Percentiles rank a stretch among this genome's conserved stretches.
These are phyloP conservation scores for Danio kyathit DNA, from an alignment of 2,797 vertebrate genomes.

Conservation along the genomic window DNA sequence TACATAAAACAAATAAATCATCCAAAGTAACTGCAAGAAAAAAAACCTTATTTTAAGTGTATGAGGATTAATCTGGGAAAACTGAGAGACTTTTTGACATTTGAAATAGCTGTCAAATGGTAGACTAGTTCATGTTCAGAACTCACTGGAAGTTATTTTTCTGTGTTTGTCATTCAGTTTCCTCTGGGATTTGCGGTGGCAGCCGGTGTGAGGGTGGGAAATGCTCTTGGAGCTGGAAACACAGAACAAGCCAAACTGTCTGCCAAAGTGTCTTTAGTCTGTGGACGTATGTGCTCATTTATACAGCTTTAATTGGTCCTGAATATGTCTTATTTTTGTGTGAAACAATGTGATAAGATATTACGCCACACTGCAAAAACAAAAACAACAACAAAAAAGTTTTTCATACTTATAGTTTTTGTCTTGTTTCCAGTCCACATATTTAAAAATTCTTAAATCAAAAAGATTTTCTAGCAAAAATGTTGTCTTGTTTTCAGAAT, in stretches of 20 bases:
- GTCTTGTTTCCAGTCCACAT: too few relatives aligned
- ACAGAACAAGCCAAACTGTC: conserved; percentile 83
- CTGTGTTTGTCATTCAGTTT: conserved; percentile 71
- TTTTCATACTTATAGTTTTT: too few relatives aligned
- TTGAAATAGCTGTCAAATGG: neutral
- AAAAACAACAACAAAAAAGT: too few relatives aligned
- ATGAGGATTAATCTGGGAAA: neutral
- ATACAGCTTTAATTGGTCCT: neutral
- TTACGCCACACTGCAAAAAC: too few relatives aligned
- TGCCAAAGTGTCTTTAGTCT: conserved; percentile 77
- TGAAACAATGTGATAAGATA: too few relatives aligned
- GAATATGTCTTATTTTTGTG: neutral
- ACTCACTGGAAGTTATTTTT: neutral
- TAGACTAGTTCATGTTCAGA: neutral
- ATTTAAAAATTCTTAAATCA: too few relatives aligned
- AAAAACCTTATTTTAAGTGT: neutral
- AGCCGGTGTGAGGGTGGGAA: conserved; percentile 85
- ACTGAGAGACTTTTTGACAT: neutral
- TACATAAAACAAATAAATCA: too few relatives aligned
- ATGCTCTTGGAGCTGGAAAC: conserved; percentile 86
- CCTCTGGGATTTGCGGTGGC: conserved; percentile 86
- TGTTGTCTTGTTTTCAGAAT: too few relatives aligned
- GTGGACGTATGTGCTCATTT: conserved; percentile 61
- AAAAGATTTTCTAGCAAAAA: too few relatives aligned
- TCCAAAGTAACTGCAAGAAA: too few relatives aligned